Evolutionary conservation across 30 jellyfish, hydroid and myxozoan genomes (phyloP), one percentile per base, ranked within the genome.

Genomic region (Pelagia noctiluca): DNA sequence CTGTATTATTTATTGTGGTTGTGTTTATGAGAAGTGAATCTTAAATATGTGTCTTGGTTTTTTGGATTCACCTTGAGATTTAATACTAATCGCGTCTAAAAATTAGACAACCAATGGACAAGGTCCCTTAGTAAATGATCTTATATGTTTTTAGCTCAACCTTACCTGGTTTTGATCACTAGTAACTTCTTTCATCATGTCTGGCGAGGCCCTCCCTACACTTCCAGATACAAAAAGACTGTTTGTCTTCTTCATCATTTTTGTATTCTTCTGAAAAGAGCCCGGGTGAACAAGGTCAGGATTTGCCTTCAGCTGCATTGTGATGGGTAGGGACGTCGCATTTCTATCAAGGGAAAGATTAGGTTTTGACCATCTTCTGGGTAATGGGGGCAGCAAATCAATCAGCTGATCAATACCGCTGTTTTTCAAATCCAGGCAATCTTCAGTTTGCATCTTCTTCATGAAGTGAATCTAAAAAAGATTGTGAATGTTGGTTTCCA

Each of bases 281-380:
- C 42, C 63, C 2, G 92, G 92, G 4, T 63, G 76, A 75, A 82
- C 70, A 42, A 82, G 65, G 7, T 82, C 92, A 8, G 92, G 92
- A 50, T 69, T 70, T 0, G 92, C 86, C 37, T 82, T 82, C 30
- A 82, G 72, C 64, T 82, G 92, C 84, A 82, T 52, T 21, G 84
- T 38, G 16, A 82, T 82, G 2, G 92, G 92, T 10, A 82, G 50
- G 11, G 92, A 82, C 10, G 86, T 82, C 13, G 92, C 86, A 23
- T 31, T 69, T 42, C 92, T 71, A 32, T 52, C 66, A 29, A 38
- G 78, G 30, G 36, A 19, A 12, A 42, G 29, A 19, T 53, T 67
- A 35, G 76, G 77, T 18, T 87, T 93, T 24, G 91, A 68, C 98
- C 98, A 93, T 34, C 96, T 75, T 48, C 97, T 95, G 34, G 98